A percentile compares a stretch with the other conserved stretches of the same genome.
These are phyloP conservation scores for Anhinga rufa DNA, from an alignment of 2,113 vertebrate genomes.

Conservation along the genomic window DNA sequence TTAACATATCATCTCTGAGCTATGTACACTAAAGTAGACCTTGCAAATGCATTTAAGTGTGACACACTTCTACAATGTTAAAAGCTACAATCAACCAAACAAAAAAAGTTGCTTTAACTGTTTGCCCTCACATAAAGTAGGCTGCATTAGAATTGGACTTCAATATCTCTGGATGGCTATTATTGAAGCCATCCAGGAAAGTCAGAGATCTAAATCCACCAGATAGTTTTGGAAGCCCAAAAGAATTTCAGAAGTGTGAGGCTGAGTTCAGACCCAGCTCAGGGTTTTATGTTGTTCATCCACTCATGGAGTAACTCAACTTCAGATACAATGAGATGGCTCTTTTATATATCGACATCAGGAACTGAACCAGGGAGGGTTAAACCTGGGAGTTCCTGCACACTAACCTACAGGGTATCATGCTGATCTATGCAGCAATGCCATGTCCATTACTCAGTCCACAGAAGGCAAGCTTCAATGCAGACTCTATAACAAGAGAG, in stretches of 20 bases:
- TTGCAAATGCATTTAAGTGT: neutral
- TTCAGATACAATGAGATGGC: neutral
- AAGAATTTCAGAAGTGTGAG: neutral
- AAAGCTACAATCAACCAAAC: neutral
- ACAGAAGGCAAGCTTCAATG: neutral
- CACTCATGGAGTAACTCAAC: neutral
- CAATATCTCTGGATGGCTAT: neutral
- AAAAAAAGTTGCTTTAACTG: neutral
- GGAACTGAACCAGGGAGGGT: neutral
- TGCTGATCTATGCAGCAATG: neutral
- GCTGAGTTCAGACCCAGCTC: neutral
- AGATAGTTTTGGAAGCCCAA: neutral
- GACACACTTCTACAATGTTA: neutral
- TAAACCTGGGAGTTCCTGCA: neutral
- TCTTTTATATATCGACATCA: neutral
- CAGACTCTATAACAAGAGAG: neutral
- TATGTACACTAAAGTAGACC: neutral
- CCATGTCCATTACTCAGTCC: fast-evolving
- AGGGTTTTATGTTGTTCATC: neutral
- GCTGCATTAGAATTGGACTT: neutral
- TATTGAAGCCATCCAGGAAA: neutral
- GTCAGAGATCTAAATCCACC: neutral
- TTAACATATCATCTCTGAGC: neutral
- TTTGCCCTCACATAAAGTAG: neutral
- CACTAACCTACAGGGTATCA: neutral